These are phyloP conservation scores for Ctenicera cuprea DNA, from an alignment of 2,888 invertebrate genomes.

Conservation along the genomic window DNA sequence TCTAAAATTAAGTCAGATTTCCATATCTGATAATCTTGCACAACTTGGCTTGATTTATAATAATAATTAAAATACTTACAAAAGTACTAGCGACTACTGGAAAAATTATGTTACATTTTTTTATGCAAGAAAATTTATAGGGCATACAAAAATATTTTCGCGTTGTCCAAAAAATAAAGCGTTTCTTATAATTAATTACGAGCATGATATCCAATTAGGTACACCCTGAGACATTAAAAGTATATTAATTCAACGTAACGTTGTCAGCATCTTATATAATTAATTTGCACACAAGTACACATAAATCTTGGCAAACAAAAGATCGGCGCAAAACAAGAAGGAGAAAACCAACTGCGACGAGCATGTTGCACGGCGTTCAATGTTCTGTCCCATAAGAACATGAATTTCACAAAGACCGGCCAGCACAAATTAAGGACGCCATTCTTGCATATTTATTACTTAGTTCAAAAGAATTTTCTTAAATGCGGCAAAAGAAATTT, in stretches of 20 bases:
- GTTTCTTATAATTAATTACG: conserved; percentile 25
- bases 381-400: conserved; percentile 44
- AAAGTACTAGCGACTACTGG: not conserved
- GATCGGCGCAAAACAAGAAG: conserved; percentile 53
- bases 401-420: conserved; percentile 43
- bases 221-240: conserved; percentile 53
- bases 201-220: conserved; percentile 51
- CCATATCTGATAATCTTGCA: too few species aligned
- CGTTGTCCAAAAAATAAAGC: conserved; percentile 13
- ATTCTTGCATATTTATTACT: conserved; percentile 27
- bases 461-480: conserved; percentile 2
- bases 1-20: too few species aligned
- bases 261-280: conserved; percentile 60
- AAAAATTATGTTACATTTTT: not conserved
- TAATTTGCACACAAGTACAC: conserved; percentile 62
- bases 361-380: conserved; percentile 46
- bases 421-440: conserved; percentile 39
- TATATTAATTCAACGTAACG: conserved; percentile 56
- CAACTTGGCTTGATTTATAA: too few species aligned
- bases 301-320: conserved; percentile 61
- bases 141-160: not conserved
- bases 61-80: not conserved
- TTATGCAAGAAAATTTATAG: not conserved
- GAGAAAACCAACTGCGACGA: conserved; percentile 48
- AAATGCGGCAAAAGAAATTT: not conserved